Base-by-base conservation (phyloP, 2,113 vertebrate species). In the Paracanthobrama guichenoti region DNA sequence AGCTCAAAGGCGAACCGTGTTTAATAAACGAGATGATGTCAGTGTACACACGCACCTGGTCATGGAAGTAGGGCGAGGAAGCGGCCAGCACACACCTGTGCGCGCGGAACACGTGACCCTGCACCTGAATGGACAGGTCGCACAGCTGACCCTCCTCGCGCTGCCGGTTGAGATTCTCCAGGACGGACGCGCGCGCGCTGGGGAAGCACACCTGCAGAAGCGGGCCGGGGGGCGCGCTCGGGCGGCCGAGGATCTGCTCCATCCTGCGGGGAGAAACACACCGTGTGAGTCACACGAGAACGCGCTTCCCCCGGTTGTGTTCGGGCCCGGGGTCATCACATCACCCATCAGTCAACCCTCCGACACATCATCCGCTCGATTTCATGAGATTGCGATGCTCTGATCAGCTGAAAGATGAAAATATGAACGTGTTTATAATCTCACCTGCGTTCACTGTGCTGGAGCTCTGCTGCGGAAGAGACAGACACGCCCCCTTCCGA, bases 91-190 rank as follows among this genome's bases (percentile, higher is more conserved):
- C 95, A 16, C 95, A 95, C 66, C 95, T 94, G 77, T 96, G 95
- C 1, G 95, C 95, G 69, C 91, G 90, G 90, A 95, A 96, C 83
- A 95, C 93, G 4, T 94, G 94, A 7, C 94, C 94, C 57, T 96
- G 95, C 26, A 95, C 95, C 50, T 96, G 94, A 83, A 96, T 95
- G 78, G 94, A 94, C 39, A 96, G 94, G 84, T 96, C 95, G 20
- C 95, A 96, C 16, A 96, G 94, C 83, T 96, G 88, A 1, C 97
- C 97, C 24, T 97, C 96, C 46, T 96, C 91, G 3, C 97, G 92
- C 87, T 98, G 97, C 3, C 94, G 95, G 90, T 97, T 97, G 79
- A 97, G 93, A 53, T 94, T 96, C 86, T 97, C 96, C 90, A 98
- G 73, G 10, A 98, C 93, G 0, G 95, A 93, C 2, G 94, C 92